Evolutionary conservation across 2,888 invertebrate genomes (phyloP), one percentile per base, ranked within the genome.

Genomic region (Junonia oenone): DNA sequence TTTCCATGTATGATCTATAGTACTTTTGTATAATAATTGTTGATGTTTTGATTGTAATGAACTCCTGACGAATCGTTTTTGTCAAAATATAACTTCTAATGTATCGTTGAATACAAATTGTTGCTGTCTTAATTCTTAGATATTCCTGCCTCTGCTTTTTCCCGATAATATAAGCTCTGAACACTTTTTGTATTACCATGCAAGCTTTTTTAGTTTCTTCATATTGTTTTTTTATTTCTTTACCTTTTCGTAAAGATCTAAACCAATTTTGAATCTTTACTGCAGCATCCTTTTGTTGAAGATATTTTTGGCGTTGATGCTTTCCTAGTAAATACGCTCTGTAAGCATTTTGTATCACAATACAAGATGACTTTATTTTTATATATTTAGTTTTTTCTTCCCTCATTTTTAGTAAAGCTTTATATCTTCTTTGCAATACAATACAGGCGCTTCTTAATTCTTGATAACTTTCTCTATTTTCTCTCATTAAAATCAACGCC

Each of bases 181-280:
- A 92, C 19, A 71, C 64, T 62, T 68, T 78, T 70, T 93, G 92
- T 38, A 93, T 83, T 2, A 74, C 63, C 0, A 81, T 58, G 47
- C 80, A 80, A 2, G 91, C 86, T 50, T 75, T 68, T 62, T 76
- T 83, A 0, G 68, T 65, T 35, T 70, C 63, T 48, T 72, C 63
- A 59, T 73, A 86, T 49, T 75, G 61, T 31, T 75, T 63, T 64
- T 74, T 71, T 1, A 75, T 55, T 62, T 68, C 62, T 63, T 70
- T 72, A 11, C 69, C 67, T 62, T 68, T 72, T 59, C 67, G 75
- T 38, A 67, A 68, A 56, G 65, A 73, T 67, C 85, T 82, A 68
- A 84, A 91, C 84, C 87, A 89, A 15, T 35, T 29, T 46, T 46
- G 46, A 31, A 46, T 46, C 11, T 31, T 46, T 4, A 17, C 6